phyloP scores from a whole-genome alignment of 2,888 invertebrate genomes.

The Meteorus cinctellus region DNA sequence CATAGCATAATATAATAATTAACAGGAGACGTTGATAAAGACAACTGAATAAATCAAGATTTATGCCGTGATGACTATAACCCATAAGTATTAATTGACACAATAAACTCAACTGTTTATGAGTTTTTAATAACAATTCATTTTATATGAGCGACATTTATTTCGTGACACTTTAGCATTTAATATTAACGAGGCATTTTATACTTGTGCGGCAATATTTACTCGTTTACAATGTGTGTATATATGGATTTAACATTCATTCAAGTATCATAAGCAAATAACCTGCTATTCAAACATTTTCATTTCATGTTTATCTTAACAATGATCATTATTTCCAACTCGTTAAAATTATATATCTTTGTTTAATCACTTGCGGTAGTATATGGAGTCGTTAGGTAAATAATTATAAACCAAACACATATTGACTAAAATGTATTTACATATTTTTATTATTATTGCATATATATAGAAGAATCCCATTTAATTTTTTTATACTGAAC shows the following conservation, averaged over 20 bases:
- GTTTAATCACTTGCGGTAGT: slow-evolving; percentile 5
- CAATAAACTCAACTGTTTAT: slow-evolving; percentile 64
- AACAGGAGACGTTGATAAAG: background rate
- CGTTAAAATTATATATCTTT: slow-evolving; percentile 15
- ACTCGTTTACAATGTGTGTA: slow-evolving; percentile 32
- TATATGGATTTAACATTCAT: slow-evolving; percentile 12
- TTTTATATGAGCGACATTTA: slow-evolving; percentile 68
- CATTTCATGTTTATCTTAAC: slow-evolving; percentile 10
- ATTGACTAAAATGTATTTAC: slow-evolving; percentile 10
- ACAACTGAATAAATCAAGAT: slow-evolving; percentile 5
- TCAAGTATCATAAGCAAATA: slow-evolving; percentile 15
- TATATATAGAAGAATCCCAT: background rate
- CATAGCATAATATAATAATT: background rate
- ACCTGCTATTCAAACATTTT: slow-evolving; percentile 16
- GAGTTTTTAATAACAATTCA: slow-evolving; percentile 70
- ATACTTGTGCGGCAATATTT: slow-evolving; percentile 36
- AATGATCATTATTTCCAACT: slow-evolving; percentile 5
- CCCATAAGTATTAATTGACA: slow-evolving; percentile 66
- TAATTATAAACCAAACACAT: slow-evolving; percentile 6
- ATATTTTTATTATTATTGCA: slow-evolving; percentile 8
- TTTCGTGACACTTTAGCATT: slow-evolving; percentile 59
- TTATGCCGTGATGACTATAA: background rate
- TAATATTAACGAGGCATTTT: slow-evolving; percentile 55
- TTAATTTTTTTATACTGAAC: background rate
- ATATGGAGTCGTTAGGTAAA: slow-evolving; percentile 12